Percentiles rank a stretch among this genome's conserved stretches.
phyloP scores from a whole-genome alignment of 2,797 vertebrate genomes.

The Cephalopachus bancanus region DNA sequence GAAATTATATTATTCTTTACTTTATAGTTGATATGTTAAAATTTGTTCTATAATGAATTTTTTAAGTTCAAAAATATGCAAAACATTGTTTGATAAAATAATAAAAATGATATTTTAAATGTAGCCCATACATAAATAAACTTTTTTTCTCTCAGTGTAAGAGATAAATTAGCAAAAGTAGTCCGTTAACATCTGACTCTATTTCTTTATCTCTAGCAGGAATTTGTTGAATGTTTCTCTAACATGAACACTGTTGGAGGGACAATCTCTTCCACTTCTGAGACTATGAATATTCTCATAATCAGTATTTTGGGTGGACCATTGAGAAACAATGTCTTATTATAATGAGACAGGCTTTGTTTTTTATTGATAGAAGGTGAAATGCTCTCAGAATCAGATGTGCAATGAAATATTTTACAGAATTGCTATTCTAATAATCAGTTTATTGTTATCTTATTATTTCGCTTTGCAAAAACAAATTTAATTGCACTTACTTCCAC shows the following conservation, averaged over 20 bases:
- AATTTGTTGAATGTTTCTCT: slow-evolving; percentile 92
- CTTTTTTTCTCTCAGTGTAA: background rate
- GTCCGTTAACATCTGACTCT: background rate
- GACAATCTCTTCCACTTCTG: slow-evolving; percentile 91
- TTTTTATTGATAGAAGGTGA: background rate
- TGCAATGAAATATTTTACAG: background rate
- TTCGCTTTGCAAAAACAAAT: background rate
- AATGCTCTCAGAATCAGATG: background rate
- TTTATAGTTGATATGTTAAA: background rate
- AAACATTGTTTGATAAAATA: background rate
- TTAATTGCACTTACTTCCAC: background rate
- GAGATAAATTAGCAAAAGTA: background rate
- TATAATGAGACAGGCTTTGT: background rate
- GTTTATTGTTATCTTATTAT: background rate
- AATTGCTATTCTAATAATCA: background rate
- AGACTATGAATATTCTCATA: slow-evolving; percentile 91
- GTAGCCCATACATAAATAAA: background rate
- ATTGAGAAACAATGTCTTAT: background rate
- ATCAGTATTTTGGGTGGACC: slow-evolving; percentile 73
- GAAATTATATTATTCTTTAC: background rate
- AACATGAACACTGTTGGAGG: slow-evolving; percentile 93
- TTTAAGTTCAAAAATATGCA: background rate
- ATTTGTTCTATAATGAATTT: background rate
- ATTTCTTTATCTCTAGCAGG: slow-evolving; percentile 35
- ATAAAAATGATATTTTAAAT: background rate